A percentile compares a stretch with the other conserved stretches of the same genome.
These are phyloP conservation scores for Elachura formosa DNA, from an alignment of 2,113 vertebrate species.

Conservation along the genomic window DNA sequence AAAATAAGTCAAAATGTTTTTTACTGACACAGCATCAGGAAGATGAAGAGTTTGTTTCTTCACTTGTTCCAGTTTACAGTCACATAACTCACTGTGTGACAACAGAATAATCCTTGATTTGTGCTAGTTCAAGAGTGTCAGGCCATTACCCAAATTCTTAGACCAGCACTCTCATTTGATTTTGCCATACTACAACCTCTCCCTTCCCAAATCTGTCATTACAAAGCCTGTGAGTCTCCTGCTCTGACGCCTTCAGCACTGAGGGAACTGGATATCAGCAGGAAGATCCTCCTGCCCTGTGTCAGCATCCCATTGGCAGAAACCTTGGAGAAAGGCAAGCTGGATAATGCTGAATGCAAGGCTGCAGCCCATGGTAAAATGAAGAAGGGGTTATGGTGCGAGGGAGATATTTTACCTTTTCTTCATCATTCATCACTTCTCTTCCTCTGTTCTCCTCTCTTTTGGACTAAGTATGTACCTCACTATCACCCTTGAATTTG, in stretches of 20 bases:
- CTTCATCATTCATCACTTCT: not conserved
- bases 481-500: not conserved
- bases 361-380: not conserved
- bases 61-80: not conserved
- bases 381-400: not conserved
- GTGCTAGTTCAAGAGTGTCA: not conserved
- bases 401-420: not conserved
- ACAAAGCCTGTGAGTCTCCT: not conserved
- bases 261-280: accelerated
- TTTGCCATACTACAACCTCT: not conserved
- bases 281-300: not conserved
- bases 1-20: slow-evolving; percentile 35
- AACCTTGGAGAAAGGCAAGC: not conserved
- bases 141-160: not conserved
- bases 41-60: slow-evolving; percentile 16
- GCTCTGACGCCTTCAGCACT: not conserved
- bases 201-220: not conserved
- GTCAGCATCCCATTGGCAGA: not conserved
- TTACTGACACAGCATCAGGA: not conserved
- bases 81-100: not conserved
- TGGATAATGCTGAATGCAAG: not conserved
- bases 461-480: not conserved
- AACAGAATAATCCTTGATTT: slow-evolving; percentile 25
- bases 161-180: not conserved
- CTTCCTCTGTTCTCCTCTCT: not conserved